Evolutionary conservation across 2,113 vertebrate species (phyloP), one percentile per base, ranked within the genome.

Genomic region (Genyomyrus donnyi): DNA sequence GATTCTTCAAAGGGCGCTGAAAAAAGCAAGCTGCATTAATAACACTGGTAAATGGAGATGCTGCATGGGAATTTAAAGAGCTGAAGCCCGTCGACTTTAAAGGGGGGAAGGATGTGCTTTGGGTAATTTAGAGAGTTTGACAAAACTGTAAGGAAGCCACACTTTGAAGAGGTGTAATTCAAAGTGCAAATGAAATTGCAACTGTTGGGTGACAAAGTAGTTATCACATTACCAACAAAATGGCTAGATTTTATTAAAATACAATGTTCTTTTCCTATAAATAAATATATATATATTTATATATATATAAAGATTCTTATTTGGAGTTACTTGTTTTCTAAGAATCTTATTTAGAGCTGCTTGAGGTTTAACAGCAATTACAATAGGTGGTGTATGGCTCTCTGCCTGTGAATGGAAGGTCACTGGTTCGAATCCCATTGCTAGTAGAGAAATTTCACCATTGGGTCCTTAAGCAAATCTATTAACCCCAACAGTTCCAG

Each of bases 11-110:
- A 86, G 84, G 48, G 27, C 1, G 74, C 74, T 80, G 74, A n/a
- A 27, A 15, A 15, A 48, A 86, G 46, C 48, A 3, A 86, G 13
- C 39, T 7, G 10, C 74, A 80, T 80, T 80, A 80, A 80, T 80
- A 19, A 80, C 74, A 42, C 35, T 86, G 48, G 84, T 86, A 86
- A 86, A 86, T 86, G 84, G 48, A 85, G 84, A 50, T 6, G 48
- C 24, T 5, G 45, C 9, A 17, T 27, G 35, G 84, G 84, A 86
- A 49, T 49, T 49, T 86, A 21, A 86, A 27, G 10, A 48, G 42
- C 7, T 27, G n/a, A 86, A 49, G 24, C 84, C 46, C 3, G 24
- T 49, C 24, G 45, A 13, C 8, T 48, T 27, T 86, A 50, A 86
- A 86, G 45, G 24, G n/a, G 46, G 21, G 48, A 86, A 27, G 35